These are phyloP conservation scores for Ceratosolen fusciceps DNA, from an alignment of 1,140 invertebrate species.

Conservation along the genomic window DNA sequence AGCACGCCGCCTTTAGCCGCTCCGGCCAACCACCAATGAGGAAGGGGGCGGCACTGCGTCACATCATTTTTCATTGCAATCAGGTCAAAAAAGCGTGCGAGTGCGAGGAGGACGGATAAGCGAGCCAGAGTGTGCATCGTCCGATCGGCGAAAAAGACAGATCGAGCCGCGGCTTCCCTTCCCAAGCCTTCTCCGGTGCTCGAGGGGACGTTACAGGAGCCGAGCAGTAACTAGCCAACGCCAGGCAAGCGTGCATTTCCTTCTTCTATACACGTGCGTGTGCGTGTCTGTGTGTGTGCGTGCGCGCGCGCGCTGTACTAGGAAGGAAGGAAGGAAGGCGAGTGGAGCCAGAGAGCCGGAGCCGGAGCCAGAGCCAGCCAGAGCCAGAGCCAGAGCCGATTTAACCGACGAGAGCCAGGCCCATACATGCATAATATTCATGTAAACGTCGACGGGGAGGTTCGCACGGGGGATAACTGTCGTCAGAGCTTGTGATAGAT, in stretches of 20 bases:
- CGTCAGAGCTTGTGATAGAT: no score
- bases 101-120: neutral
- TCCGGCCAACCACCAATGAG: neutral
- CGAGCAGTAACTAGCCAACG: neutral
- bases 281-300: neutral
- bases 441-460: no score
- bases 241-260: neutral
- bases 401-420: no score
- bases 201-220: neutral
- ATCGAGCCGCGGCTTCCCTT: neutral
- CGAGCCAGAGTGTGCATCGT: neutral
- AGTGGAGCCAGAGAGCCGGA: no score
- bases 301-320: neutral
- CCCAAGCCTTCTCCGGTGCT: neutral
- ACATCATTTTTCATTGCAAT: slow-evolving; percentile 6
- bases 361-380: no score
- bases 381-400: no score
- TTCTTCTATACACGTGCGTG: neutral
- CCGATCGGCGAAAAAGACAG: slow-evolving; percentile 9
- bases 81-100: slow-evolving; percentile 3
- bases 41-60: slow-evolving; percentile 12
- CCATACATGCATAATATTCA: no score
- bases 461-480: no score
- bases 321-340: neutral
- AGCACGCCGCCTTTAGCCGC: slow-evolving; percentile 5